A percentile compares a stretch with the other conserved stretches of the same genome.
These are phyloP conservation scores for Lepidurus couesii DNA, from an alignment of 1,140 invertebrate species.

Conservation along the genomic window DNA sequence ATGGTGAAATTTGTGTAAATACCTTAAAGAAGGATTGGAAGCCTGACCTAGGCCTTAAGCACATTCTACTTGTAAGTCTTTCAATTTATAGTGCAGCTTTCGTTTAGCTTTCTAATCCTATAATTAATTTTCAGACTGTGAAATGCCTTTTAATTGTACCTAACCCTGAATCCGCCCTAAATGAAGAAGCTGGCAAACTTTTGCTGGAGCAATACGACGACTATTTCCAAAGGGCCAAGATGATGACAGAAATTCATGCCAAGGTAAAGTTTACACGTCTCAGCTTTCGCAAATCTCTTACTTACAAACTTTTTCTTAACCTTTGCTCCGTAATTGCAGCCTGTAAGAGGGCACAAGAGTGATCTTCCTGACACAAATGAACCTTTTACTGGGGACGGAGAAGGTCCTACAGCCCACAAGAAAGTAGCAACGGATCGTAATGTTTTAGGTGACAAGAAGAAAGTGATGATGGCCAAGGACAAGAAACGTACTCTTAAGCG, in stretches of 20 bases:
- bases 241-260: constrained; percentile 94
- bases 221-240: constrained; percentile 79
- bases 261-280: constrained; percentile 47
- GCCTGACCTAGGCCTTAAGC: constrained; percentile 89
- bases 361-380: constrained; percentile 30
- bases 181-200: constrained; percentile 88
- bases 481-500: constrained; percentile 81
- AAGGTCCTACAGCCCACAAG: constrained; percentile 66
- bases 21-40: constrained; percentile 97
- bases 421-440: constrained; percentile 78
- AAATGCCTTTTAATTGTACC: constrained; percentile 90
- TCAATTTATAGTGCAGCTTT: background rate
- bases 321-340: background rate
- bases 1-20: constrained; percentile 96
- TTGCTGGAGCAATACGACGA: constrained; percentile 85
- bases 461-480: constrained; percentile 70
- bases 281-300: constrained; percentile 23
- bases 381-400: constrained; percentile 39
- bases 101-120: background rate
- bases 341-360: constrained; percentile 36
- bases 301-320: background rate
- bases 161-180: constrained; percentile 89
- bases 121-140: constrained; percentile 60
- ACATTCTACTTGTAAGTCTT: constrained; percentile 75
- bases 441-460: constrained; percentile 61